Conservation (phyloP, 2,797 vertebrate species). For the Cuculus canorus region DNA sequence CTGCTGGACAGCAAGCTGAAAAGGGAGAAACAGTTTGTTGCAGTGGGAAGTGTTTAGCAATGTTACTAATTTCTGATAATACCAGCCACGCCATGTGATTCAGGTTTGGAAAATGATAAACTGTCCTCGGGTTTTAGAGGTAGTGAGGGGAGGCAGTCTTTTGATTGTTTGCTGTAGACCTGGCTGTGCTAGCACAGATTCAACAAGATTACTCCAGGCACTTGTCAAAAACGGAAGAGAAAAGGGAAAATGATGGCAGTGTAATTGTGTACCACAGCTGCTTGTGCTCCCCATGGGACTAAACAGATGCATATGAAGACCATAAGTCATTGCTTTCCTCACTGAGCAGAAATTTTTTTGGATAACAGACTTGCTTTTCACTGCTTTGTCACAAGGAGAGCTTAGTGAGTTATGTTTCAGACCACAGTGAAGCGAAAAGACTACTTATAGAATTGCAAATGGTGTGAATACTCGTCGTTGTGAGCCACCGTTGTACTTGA, state of each 20-base stretch:
- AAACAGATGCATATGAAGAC: slow-evolving; percentile 7
- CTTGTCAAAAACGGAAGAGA: neutral
- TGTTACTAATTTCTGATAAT: neutral
- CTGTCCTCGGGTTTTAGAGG: neutral
- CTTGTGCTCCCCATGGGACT: slow-evolving; percentile 1
- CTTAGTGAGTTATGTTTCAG: neutral
- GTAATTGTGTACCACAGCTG: neutral
- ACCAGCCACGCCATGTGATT: neutral
- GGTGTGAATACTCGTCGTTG: neutral
- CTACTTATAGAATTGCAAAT: neutral
- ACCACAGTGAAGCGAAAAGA: neutral
- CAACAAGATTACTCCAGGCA: neutral
- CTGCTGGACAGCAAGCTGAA: neutral
- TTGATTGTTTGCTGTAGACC: neutral
- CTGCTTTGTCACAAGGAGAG: neutral
- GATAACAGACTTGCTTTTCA: neutral
- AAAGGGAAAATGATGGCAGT: neutral
- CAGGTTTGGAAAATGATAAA: neutral
- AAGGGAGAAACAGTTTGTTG: neutral
- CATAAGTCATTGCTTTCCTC: slow-evolving; percentile 6
- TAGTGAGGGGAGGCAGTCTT: neutral
- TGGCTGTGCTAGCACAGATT: neutral
- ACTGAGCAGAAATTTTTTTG: neutral
- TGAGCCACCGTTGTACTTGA: neutral
- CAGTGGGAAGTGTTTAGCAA: neutral